These are phyloP conservation scores for Nomada fucata DNA, from an alignment of 2,888 invertebrate species.

Conservation along the genomic window DNA sequence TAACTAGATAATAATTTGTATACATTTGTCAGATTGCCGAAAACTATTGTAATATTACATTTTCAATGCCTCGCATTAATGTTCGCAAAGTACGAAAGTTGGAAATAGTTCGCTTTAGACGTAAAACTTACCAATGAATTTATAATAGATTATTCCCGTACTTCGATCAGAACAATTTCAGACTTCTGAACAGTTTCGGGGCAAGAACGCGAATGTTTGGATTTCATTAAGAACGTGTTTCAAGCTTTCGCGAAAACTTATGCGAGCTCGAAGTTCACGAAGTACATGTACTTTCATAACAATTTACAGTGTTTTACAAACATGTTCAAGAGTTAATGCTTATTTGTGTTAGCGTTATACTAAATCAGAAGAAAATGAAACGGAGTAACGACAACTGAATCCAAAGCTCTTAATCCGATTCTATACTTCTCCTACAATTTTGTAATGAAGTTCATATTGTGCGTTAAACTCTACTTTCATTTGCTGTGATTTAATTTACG, in stretches of 20 bases:
- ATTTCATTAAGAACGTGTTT: background rate
- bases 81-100: background rate
- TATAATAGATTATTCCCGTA: background rate
- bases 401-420: too few species aligned
- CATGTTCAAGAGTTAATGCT: too few species aligned
- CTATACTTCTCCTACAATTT: too few species aligned
- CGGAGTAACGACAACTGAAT: too few species aligned
- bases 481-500: too few species aligned
- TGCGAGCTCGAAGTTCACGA: background rate
- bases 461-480: too few species aligned
- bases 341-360: too few species aligned
- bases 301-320: background rate
- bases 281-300: background rate
- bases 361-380: too few species aligned
- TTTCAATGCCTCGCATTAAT: background rate
- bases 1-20: too few species aligned
- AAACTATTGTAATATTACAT: too few species aligned
- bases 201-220: background rate
- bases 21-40: too few species aligned
- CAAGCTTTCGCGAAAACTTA: conserved; percentile 4
- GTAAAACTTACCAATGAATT: background rate
- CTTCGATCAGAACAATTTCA: conserved; percentile 5
- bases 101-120: background rate
- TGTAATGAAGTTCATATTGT: too few species aligned
- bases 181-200: background rate